Evolutionary conservation across 1,140 invertebrate genomes (phyloP).

Genomic region (Diorhabda sublineata): DNA sequence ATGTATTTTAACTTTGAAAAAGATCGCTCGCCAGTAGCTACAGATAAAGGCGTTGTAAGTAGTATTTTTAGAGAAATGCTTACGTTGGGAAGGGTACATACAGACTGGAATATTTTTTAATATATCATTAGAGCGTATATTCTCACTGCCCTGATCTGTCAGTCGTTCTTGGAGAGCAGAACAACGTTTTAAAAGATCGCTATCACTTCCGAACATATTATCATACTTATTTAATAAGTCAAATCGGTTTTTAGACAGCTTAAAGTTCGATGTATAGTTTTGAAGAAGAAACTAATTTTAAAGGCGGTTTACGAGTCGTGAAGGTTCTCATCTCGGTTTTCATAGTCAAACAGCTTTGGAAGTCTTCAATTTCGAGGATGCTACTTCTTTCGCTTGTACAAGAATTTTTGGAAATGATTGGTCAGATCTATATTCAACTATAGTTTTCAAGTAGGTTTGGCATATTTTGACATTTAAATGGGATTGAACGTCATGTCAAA

Average conservation of each 20-base stretch:
- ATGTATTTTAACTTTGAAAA: conserved; percentile 30
- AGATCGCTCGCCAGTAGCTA: conserved; percentile 24
- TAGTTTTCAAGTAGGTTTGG: background rate
- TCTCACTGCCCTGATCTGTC: background rate
- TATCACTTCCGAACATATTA: background rate
- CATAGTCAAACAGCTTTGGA: conserved; percentile 10
- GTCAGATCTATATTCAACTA: conserved; percentile 14
- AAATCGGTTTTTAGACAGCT: background rate
- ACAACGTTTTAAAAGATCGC: background rate
- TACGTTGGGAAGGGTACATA: conserved; percentile 12
- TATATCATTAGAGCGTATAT: too few relatives aligned
- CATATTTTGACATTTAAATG: background rate
- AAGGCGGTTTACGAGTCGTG: background rate
- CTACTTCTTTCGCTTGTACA: conserved; percentile 17
- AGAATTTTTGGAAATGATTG: conserved; percentile 11
- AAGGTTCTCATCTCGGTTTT: background rate
- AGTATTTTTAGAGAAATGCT: conserved; percentile 23
- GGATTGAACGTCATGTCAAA: too few relatives aligned
- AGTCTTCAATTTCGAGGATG: background rate
- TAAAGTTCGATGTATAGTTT: background rate
- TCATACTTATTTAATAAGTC: background rate
- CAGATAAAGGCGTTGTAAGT: conserved; percentile 27
- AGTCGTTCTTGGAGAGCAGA: background rate
- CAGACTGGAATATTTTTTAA: too few relatives aligned
- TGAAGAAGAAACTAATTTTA: conserved; percentile 7